Evolutionary conservation across 2,113 vertebrate species (phyloP), one percentile per base, ranked within the genome.

Genomic region (Coptodon bakossiorum): DNA sequence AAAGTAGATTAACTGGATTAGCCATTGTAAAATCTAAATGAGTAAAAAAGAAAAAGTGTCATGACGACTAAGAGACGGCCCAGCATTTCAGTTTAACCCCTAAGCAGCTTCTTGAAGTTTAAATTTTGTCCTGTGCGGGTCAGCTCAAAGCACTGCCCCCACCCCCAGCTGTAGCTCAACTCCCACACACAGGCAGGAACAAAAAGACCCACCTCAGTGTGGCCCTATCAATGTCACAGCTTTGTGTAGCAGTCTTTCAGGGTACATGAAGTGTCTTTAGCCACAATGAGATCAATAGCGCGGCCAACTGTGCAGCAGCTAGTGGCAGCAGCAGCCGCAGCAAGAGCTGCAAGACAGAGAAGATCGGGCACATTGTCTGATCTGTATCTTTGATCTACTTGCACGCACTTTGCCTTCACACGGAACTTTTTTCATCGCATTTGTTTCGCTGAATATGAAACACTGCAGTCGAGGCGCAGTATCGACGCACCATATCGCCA

Each of bases 201-300:
- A 96, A 95, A 95, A 96, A 94, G 94, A 95, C 93, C 92, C 92
- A 95, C 94, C 94, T 95, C 95, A 84, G 93, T 93, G 94, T 91
- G 93, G 94, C 88, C 93, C 95, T 96, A 96, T 96, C 96, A 96
- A 93, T 97, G 95, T 96, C 96, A 95, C 90, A 73, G 93, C 94
- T 95, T 96, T 96, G 93, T 96, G 91, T 76, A 81, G 92, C 94
- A 59, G 86, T 94, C 95, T 94, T 96, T 96, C 95, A 96, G 94
- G 92, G 94, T 95, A 96, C 95, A 95, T 96, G 95, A 96, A 95
- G 95, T 95, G 95, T 94, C 94, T 95, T 95, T 92, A 93, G 94
- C 93, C 89, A 92, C 94, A 96, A 94, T 95, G 91, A 95, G 95
- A 96, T 96, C 94, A 95, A 95, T 96, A 93, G 94, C 92, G 3